These are phyloP conservation scores for Rhynchomys soricoides DNA, from an alignment of 2,113 vertebrate genomes.

Conservation along the genomic window DNA sequence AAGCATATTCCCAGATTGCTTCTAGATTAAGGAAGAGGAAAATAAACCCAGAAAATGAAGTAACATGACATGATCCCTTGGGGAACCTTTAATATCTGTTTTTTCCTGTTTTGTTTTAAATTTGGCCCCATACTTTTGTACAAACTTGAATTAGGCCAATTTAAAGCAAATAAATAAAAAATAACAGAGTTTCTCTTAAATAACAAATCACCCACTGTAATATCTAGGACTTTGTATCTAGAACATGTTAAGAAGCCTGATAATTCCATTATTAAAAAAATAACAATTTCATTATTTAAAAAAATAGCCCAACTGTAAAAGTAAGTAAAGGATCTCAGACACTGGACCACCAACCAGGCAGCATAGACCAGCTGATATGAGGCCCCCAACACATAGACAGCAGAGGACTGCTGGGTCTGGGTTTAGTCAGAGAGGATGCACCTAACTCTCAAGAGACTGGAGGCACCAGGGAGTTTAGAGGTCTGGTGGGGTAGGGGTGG, in stretches of 20 bases:
- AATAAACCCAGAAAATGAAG: constrained; percentile 56
- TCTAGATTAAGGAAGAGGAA: constrained; percentile 57
- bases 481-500: too few relatives aligned
- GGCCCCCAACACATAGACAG: too few relatives aligned
- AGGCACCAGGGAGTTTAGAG: too few relatives aligned
- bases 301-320: background rate
- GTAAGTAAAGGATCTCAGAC: background rate
- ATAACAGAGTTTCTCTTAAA: constrained; percentile 8
- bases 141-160: constrained; percentile 8
- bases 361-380: too few relatives aligned
- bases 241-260: background rate
- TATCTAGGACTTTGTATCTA: background rate
- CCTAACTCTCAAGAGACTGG: too few relatives aligned
- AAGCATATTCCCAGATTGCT: constrained; percentile 29
- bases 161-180: constrained; percentile 62
- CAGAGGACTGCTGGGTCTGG: too few relatives aligned
- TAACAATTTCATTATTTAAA: background rate
- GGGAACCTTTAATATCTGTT: background rate
- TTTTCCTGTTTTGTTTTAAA: constrained; percentile 59
- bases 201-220: background rate
- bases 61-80: background rate
- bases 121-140: constrained; percentile 12
- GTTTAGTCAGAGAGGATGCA: too few relatives aligned
- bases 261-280: background rate
- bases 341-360: too few relatives aligned